Evolutionary conservation across 1,140 invertebrate genomes (phyloP), one percentile per base, ranked within the genome.

Genomic region (Wasmannia auropunctata): DNA sequence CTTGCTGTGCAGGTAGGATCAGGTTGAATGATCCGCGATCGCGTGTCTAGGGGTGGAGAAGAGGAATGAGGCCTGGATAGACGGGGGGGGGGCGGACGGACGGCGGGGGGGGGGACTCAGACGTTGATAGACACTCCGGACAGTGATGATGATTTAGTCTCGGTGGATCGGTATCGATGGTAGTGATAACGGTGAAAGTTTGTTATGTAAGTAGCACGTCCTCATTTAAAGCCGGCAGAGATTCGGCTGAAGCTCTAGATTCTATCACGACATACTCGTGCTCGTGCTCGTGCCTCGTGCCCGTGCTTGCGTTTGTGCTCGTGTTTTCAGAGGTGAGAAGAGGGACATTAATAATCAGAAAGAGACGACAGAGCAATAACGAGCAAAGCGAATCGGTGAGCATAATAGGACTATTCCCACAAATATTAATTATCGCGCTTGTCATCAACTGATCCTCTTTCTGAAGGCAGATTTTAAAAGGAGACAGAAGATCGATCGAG

Each of bases 1-100:
- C 97, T 96, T 94, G 96, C 96, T 96, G 96, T 96, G 96, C 96
- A 96, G 94, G 95, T 95, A 95, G 95, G 95, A 93, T 94, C 93
- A 95, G 95, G 95, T 96, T 95, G 92, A 95, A 95, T 95, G 95
- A 95, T 94, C 91, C 93, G 93, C 94, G 95, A 94, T 95, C 93
- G 94, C 56, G 95, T 94, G 95, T 95, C 94, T 94, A 94, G 93
- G 90, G 94, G 11, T 94, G 89, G 93, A 95, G 93, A 96, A 94
- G 94, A 93, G 92, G 93, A 90, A 93, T 95, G 92, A 90, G 94
- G 93, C 80, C 16, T 93, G 93, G 93, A 94, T 31, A 56, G 92
- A 94, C 37, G 34, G 22, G 65, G 34, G 37, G 4, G 31, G n/a
- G 90, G 54, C 88, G 92, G 87, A 74, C 34, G 37, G 70, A 58